Evolutionary conservation across 2,888 invertebrate species (phyloP).

Genomic region (Drosophila mimica): DNA sequence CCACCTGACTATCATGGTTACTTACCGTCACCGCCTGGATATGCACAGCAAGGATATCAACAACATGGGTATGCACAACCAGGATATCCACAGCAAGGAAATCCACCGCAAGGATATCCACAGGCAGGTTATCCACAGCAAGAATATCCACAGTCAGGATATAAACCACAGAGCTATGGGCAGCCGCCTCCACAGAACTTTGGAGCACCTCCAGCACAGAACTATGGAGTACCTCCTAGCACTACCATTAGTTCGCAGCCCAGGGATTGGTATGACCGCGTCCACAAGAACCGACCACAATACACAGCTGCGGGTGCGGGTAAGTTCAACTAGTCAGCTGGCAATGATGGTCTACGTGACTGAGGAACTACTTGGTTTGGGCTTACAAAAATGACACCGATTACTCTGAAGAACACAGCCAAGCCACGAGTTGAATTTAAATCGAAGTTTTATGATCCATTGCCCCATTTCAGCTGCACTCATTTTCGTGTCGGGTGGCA

Average conservation of each 20-base stretch:
- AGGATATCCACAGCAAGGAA: neutral
- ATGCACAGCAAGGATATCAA: slow-evolving; percentile 32
- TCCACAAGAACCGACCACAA: slow-evolving; percentile 54
- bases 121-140: neutral
- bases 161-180: slow-evolving; percentile 7
- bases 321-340: slow-evolving; percentile 38
- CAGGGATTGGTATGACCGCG: slow-evolving; percentile 22
- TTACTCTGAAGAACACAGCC: too few species aligned
- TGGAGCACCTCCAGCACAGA: neutral
- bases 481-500: slow-evolving; percentile 76
- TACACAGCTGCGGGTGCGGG: slow-evolving; percentile 50
- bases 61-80: too few species aligned
- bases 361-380: too few species aligned
- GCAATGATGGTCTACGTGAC: neutral
- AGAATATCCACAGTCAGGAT: slow-evolving; percentile 17
- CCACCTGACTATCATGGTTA: slow-evolving; percentile 22
- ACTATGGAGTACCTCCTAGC: neutral
- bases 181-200: neutral
- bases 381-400: too few species aligned
- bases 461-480: slow-evolving; percentile 53
- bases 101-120: slow-evolving; percentile 16
- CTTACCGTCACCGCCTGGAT: slow-evolving; percentile 19
- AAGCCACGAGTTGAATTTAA: neutral
- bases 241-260: slow-evolving; percentile 1
- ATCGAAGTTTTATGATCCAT: neutral